A percentile compares a stretch with the other conserved stretches of the same genome.
Evolutionary conservation across 1,140 invertebrate species (phyloP).

Genomic region (Drosophila guanche): DNA sequence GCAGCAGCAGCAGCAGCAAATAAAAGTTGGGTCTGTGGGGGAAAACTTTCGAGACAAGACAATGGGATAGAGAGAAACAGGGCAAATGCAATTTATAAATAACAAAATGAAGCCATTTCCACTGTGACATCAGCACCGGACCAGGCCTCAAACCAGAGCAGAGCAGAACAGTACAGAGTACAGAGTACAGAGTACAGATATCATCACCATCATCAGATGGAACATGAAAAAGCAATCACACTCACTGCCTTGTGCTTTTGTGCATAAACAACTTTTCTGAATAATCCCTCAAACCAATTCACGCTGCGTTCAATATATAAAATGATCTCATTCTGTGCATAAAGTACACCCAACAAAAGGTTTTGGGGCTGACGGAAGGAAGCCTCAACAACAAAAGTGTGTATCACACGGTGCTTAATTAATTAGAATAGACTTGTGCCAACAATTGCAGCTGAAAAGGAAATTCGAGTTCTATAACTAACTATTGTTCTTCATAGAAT

Average conservation of each 20-base stretch:
- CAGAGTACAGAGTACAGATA: slow-evolving; percentile 1
- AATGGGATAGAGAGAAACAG: slow-evolving; percentile 40
- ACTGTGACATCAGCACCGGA: slow-evolving; percentile 69
- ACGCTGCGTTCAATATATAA: slow-evolving; percentile 27
- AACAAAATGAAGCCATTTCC: slow-evolving; percentile 73
- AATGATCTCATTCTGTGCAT: slow-evolving; percentile 33
- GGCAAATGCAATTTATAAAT: slow-evolving; percentile 71
- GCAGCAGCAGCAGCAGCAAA: too few species aligned
- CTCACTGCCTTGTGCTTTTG: slow-evolving; percentile 38
- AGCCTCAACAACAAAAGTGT: slow-evolving; percentile 25
- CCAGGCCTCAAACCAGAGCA: slow-evolving; percentile 39
- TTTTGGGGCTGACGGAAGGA: background rate
- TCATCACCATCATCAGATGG: slow-evolving; percentile 26
- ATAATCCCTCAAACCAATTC: slow-evolving; percentile 18
- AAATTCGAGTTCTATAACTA: slow-evolving; percentile 11
- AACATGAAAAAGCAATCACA: slow-evolving; percentile 37
- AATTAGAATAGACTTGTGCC: slow-evolving; percentile 39
- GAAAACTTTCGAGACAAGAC: slow-evolving; percentile 41
- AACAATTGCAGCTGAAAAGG: slow-evolving; percentile 23
- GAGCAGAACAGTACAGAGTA: slow-evolving; percentile 16
- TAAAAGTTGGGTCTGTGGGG: slow-evolving; percentile 17
- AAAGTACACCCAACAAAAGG: slow-evolving; percentile 30
- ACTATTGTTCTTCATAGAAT: slow-evolving; percentile 4
- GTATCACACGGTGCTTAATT: slow-evolving; percentile 31
- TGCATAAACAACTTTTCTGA: slow-evolving; percentile 59